Evolutionary conservation across 1,140 invertebrate genomes (phyloP), one percentile per base, ranked within the genome.

Genomic region (Aphidius gifuensis): DNA sequence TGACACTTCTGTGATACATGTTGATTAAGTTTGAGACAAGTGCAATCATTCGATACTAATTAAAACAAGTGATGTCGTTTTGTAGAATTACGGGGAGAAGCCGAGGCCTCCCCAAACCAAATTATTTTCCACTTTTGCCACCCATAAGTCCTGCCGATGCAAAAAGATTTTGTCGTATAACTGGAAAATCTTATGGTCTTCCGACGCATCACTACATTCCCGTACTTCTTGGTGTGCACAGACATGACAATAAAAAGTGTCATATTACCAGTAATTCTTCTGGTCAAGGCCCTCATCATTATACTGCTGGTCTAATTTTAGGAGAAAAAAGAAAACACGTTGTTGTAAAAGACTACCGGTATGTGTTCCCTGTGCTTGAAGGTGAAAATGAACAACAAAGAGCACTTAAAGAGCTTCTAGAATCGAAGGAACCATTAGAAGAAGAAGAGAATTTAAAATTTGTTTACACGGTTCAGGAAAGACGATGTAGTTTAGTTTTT

Each of bases 31-130:
- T 32, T 32, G 23, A 32, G 4, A 32, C 2, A 32, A 32, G 23
- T 32, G 4, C 23, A 32, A 4, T 32, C 23, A 32, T 3, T 32
- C 23, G 23, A 32, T 32, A 32, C 23, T 32, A 32, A 32, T 32
- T 32, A 32, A 32, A 32, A 3, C 23, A 32, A 32, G 23, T 32
- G 23, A 86, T 89, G 84, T 88, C 88, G 51, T 90, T 86, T 74
- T 92, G 91, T 79, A 87, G 91, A 76, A 92, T 93, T 62, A 93
- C 91, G 43, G 91, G 90, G 43, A 86, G 85, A 68, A 90, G 89
- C 74, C 84, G 90, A 48, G 90, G 89, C 66, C 84, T 93, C 65
- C 90, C 90, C 47, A 89, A 91, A 68, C 88, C 90, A 42, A 91
- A 92, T 78, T 93, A 93, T 74, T 90, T 93, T 69, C 91, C 92